Evolutionary conservation across 2,888 invertebrate species (phyloP), one percentile per base, ranked within the genome.

Genomic region (Saturnia japonica): DNA sequence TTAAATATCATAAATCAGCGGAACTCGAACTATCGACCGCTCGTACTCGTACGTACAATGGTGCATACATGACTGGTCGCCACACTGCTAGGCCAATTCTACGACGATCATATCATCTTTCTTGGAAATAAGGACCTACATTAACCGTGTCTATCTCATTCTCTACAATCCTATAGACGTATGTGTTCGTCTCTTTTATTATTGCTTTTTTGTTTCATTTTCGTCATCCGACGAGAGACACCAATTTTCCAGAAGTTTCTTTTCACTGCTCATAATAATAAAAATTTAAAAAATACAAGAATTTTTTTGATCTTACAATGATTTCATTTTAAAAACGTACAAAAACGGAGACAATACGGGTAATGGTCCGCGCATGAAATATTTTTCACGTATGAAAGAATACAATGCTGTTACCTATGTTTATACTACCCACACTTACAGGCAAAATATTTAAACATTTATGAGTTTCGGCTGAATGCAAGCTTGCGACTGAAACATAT

Each of bases 331-430:
- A 62, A 64, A 64, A 68, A 34, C 28, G 28, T 40, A 51, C 68
- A 72, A 72, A 71, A 69, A 64, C 54, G 19, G 45, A 69, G 72
- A 81, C 82, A 82, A 81, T 82, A 77, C 79, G 74, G 75, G 79
- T 80, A 82, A 82, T 81, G 80, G 79, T 47, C 73, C 76, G 80
- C 71, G 76, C 77, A 81, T 81, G 77, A 80, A 79, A 78, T 77
- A 78, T 75, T 72, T 72, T 68, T 47, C 73, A 73, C 72, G 74
- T 72, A 47, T 68, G 57, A 69, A 72, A 73, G 72, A 75, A 72
- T 76, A 77, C 76, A 76, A 68, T 57, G 12, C 14, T 11, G 64
- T 60, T 25, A 34, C n/a, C n/a, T 34, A 40, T 70, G 19, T 67
- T 34, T 66, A 51, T 70, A 64, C 12, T 51, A 54, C 40, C 57